These are phyloP conservation scores for Ceratitis capitata DNA, from an alignment of 1,140 invertebrate genomes.

Conservation along the genomic window DNA sequence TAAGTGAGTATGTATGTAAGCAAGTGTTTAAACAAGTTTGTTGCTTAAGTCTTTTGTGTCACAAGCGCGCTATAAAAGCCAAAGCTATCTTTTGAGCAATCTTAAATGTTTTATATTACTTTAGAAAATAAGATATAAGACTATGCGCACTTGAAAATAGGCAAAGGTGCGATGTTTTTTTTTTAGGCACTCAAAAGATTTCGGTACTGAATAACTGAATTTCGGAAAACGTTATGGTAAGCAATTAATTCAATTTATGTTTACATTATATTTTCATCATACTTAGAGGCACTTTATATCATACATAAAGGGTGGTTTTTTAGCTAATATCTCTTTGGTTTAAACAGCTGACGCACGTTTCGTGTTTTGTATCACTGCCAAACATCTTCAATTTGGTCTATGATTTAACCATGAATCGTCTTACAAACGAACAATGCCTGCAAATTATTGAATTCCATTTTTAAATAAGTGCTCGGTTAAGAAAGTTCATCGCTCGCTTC, in stretches of 20 bases:
- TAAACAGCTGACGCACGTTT: no score
- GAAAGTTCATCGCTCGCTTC: no score
- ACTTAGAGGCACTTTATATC: no score
- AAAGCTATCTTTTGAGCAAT: not conserved
- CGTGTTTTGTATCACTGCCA: no score
- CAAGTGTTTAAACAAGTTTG: constrained; percentile 47
- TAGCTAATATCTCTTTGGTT: no score
- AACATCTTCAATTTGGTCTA: no score
- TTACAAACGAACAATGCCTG: no score
- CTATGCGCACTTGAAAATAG: not conserved
- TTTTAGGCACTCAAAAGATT: not conserved
- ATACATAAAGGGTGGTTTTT: no score
- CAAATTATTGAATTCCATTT: no score
- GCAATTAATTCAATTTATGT: not conserved
- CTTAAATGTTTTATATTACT: not conserved
- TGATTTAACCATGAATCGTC: no score
- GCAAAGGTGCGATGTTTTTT: not conserved
- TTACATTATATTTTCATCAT: not conserved
- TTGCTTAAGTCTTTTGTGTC: constrained; percentile 61
- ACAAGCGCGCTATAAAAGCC: not conserved
- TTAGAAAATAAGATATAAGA: not conserved
- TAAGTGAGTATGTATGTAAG: no score
- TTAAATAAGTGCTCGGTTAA: no score
- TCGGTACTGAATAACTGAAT: not conserved
- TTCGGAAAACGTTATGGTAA: not conserved